Evolutionary conservation across 1,140 invertebrate genomes (phyloP), one percentile per base, ranked within the genome.

Genomic region (Battus philenor): DNA sequence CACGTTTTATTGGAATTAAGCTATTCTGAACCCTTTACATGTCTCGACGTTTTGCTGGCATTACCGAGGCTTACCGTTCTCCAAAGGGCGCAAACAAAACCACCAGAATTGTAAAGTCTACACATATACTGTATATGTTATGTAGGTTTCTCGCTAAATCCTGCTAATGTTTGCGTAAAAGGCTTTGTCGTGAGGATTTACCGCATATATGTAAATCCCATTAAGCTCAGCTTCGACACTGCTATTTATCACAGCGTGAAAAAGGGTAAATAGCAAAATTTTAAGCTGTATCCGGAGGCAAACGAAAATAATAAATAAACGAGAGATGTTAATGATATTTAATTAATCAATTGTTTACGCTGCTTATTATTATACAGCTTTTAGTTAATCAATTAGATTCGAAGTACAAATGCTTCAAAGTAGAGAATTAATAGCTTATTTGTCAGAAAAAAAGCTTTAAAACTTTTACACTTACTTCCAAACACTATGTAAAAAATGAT

Each of bases 1-100:
- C 73, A 75, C 75, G 75, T 77, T 75, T 75, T 73, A 79, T 79
- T 73, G 63, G 72, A 65, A 73, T 76, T 76, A 76, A 76, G 66
- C 65, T 57, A 56, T 68, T 53, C 46, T 49, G 61, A 73, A 73
- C 72, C 73, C 73, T 70, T 79, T 74, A 61, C 51, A 51, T 61
- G 63, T 60, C 57, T 66, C 59, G 52, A 53, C 61, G 56, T 71
- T 74, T 67, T 62, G 52, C 52, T 47, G 29, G 65, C 52, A 58
- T 78, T 73, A 65, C 54, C 12, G 48, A 43, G 64, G 73, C 70
- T 72, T 70, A 74, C 50, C 24, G 47, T 10, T 43, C 36, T 46
- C 18, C n/a, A 44, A 50, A 48, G 39, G 38, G 47, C 31, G 44
- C 32, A 45, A 33, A 27, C 34, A 44, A 38, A 50, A 29, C 38